Base-by-base conservation (phyloP, 2,797 vertebrate species). In the Thalassophryne amazonica region DNA sequence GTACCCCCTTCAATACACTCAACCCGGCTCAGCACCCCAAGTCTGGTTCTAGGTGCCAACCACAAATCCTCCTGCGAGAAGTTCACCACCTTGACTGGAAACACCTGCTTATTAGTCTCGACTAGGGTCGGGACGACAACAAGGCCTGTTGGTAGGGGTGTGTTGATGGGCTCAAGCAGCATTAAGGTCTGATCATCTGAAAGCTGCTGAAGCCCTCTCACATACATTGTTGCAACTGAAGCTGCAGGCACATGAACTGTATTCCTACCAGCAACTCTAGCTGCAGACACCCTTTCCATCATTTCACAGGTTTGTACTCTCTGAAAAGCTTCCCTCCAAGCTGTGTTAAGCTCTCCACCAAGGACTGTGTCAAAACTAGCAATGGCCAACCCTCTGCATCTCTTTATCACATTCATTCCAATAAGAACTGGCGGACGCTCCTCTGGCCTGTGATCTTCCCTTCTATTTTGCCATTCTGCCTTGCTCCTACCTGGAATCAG, bases 311-410 rank as follows among this genome's bases (percentile, higher is more conserved):
- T 25, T 8, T 39, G 41, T 7, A 20, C 40, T 31, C 27, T 5
- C 25, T 43, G 40, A 13, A 43, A 43, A 7, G 25, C 40, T 21
- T 43, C 28, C 12, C 40, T 43, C 40, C 40, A 43, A 9, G 5
- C 27, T 13, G 28, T n/a, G n/a, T 28, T 14, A 16, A 43, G 40
- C n/a, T n/a, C n/a, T n/a, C n/a, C n/a, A n/a, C n/a, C n/a, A n/a
- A n/a, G n/a, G n/a, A n/a, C n/a, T n/a, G 2, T 40, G 19, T 25
- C 40, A 43, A 30, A 43, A 9, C 11, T 10, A 10, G 40, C 25
- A 3, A 20, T 29, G 19, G 11, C 25, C 29, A 45, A 21, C 11
- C 45, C 2, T 41, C 10, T 45, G n/a, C 41, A 45, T 32, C 29
- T 29, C 29, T 45, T 45, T 8, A 32, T 14, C 4, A 45, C n/a